Evolutionary conservation across 2,888 invertebrate genomes (phyloP).

Genomic region (Nemurella pictetii): DNA sequence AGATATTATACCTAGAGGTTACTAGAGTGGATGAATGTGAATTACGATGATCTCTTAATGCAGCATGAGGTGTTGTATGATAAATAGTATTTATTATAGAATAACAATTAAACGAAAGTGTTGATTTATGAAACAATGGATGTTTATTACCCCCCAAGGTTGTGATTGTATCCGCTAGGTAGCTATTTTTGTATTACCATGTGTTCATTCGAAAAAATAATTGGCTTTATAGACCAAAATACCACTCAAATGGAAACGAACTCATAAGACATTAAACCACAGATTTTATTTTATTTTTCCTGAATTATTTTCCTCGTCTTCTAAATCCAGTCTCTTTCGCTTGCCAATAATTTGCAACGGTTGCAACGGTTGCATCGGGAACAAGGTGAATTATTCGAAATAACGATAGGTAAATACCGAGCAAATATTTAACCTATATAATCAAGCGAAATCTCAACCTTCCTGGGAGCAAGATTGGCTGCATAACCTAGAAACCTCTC

Average conservation of each 20-base stretch:
- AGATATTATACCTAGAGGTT: not conserved
- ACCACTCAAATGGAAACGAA: not conserved
- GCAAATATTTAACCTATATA: too few relatives aligned
- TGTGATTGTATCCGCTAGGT: slow-evolving; percentile 21
- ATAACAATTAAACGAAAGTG: not conserved
- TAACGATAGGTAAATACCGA: too few relatives aligned
- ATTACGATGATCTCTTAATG: not conserved
- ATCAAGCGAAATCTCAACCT: not conserved
- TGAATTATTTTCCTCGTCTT: not conserved
- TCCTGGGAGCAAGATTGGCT: not conserved
- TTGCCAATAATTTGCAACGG: too few relatives aligned
- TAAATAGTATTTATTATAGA: not conserved
- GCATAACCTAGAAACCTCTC: not conserved
- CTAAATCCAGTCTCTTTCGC: not conserved
- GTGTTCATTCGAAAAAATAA: slow-evolving; percentile 3
- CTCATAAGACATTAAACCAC: not conserved
- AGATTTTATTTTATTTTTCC: not conserved
- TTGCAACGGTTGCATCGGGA: too few relatives aligned
- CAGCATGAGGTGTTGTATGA: slow-evolving; percentile 2
- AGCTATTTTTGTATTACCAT: slow-evolving; percentile 20
- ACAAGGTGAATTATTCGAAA: too few relatives aligned
- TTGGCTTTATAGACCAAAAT: not conserved
- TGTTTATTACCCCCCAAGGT: slow-evolving; percentile 7
- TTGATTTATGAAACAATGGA: not conserved
- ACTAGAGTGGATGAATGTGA: not conserved